Evolutionary conservation across 2,113 vertebrate genomes (phyloP).

Genomic region (Litocranius walleri): DNA sequence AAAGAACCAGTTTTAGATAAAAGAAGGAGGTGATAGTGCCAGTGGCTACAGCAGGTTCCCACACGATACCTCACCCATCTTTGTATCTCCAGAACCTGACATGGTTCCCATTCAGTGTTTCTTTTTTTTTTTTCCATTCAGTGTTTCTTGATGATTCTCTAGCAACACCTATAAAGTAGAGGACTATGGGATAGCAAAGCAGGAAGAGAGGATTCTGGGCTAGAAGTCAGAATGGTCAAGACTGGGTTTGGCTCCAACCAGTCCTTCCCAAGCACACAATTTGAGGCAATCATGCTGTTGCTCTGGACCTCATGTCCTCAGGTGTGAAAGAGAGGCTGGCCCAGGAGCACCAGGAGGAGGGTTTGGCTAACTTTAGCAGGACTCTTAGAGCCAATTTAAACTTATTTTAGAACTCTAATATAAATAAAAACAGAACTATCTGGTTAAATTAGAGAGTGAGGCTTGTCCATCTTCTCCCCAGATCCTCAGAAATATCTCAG

Average conservation of each 20-base stretch:
- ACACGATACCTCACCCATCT: neutral
- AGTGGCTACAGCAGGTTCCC: neutral
- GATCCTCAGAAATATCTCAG: neutral
- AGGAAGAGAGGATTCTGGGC: neutral
- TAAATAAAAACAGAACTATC: neutral
- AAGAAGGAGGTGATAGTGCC: neutral
- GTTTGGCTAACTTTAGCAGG: neutral
- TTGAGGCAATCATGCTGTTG: neutral
- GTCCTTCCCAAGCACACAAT: neutral
- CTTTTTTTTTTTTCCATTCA: no score
- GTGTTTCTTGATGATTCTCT: neutral
- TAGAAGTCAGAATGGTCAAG: neutral
- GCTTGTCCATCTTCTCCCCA: neutral
- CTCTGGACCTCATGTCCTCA: neutral
- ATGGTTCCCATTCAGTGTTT: neutral
- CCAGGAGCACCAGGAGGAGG: neutral
- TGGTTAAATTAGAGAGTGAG: neutral
- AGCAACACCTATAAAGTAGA: neutral
- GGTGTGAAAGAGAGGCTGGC: neutral
- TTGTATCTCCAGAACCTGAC: neutral
- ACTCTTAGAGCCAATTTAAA: neutral
- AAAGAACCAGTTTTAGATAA: neutral
- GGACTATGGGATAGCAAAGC: neutral
- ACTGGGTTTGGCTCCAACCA: neutral
- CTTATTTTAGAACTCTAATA: neutral